A percentile compares a stretch with the other conserved stretches of the same genome.
Conservation (phyloP, 2,888 invertebrate genomes). For the Cataglyphis rosenhaueri region DNA sequence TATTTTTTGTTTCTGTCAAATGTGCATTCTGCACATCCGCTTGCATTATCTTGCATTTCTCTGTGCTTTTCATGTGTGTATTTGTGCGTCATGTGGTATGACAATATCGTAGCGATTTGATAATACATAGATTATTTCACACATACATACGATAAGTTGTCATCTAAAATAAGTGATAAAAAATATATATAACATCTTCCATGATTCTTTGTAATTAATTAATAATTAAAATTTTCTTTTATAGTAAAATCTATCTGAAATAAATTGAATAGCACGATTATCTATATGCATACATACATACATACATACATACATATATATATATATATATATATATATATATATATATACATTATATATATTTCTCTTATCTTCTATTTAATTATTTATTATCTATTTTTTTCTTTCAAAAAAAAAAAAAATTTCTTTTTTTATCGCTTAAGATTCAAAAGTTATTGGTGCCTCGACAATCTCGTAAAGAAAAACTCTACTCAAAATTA, state of each 20-base stretch:
- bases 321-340: too few relatives aligned
- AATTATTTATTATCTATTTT: neutral
- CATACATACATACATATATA: too few relatives aligned
- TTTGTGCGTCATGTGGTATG: neutral
- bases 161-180: neutral
- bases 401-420: neutral
- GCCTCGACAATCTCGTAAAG: neutral
- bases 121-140: neutral
- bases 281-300: neutral
- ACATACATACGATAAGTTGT: neutral
- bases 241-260: neutral
- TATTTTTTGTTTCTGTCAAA: neutral
- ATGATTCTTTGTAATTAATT: neutral
- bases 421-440: neutral
- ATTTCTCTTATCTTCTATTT: neutral
- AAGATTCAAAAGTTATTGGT: neutral
- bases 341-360: neutral
- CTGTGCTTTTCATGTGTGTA: neutral
- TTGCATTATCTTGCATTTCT: constrained; percentile 12
- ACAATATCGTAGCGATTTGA: neutral
- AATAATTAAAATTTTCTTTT: neutral
- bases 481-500: neutral
- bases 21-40: neutral
- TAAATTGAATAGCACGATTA: neutral
- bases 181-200: neutral